phyloP scores from a whole-genome alignment of 2,888 invertebrate species.

The Lampropteryx suffumata region DNA sequence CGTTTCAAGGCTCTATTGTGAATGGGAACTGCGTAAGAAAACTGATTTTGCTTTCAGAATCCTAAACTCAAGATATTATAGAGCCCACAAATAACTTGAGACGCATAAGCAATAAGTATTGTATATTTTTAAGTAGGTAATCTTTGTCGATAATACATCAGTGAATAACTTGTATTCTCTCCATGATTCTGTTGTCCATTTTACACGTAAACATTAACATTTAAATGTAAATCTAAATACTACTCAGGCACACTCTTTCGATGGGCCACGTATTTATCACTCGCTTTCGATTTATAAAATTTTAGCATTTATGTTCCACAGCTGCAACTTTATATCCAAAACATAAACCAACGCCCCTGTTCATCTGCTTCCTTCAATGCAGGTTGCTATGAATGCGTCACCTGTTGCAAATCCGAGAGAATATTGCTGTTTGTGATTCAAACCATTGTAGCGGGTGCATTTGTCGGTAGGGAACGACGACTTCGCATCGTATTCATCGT shows the following conservation, averaged over 20 bases:
- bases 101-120: no score
- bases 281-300: background rate
- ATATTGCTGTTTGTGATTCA: conserved; percentile 61
- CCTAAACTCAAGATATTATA: conserved; percentile 1
- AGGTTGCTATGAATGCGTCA: conserved; percentile 54
- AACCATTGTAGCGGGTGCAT: conserved; percentile 44
- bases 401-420: conserved; percentile 52
- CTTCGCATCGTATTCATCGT: conserved; percentile 40
- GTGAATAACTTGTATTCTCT: background rate
- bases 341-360: no score
- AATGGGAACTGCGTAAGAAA: conserved; percentile 53
- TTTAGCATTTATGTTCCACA: no score
- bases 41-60: conserved; percentile 29
- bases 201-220: conserved; percentile 10
- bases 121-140: no score
- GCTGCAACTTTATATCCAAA: no score
- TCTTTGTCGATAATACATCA: no score
- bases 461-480: conserved; percentile 7
- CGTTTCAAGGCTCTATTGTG: conserved; percentile 67
- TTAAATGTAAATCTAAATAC: background rate
- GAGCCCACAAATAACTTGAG: background rate
- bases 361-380: conserved; percentile 24
- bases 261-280: background rate
- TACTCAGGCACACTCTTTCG: background rate
- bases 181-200: conserved; percentile 1